Percentiles rank a stretch among this genome's conserved stretches.
These are phyloP conservation scores for Epinephelus malabaricus DNA, from an alignment of 2,797 vertebrate species.

Conservation along the genomic window DNA sequence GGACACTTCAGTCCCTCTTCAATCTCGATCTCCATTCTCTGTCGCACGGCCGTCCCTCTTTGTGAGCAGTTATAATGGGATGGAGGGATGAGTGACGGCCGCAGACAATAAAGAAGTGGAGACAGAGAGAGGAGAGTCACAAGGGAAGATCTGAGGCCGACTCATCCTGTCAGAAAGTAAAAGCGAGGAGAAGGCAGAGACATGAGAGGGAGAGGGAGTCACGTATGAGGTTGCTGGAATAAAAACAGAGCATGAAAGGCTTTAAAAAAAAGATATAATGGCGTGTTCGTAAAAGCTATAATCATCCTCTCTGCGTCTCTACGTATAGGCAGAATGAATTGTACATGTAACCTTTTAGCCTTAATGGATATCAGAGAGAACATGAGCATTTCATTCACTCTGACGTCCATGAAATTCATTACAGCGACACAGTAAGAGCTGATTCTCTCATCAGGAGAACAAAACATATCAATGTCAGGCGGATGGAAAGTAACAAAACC, in stretches of 20 bases:
- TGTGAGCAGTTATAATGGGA: slow-evolving; percentile 43
- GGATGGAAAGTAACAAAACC: not conserved
- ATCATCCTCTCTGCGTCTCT: slow-evolving; percentile 1
- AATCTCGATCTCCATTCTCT: slow-evolving; percentile 47
- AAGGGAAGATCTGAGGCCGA: slow-evolving; percentile 2
- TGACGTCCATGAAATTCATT: not conserved
- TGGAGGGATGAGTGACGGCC: slow-evolving; percentile 39
- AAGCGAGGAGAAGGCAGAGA: not conserved
- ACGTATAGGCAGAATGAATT: not conserved
- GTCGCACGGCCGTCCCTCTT: slow-evolving; percentile 5
- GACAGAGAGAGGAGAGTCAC: slow-evolving; percentile 11
- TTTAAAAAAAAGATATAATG: not conserved
- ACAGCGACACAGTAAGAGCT: slow-evolving; percentile 1
- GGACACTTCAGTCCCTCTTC: slow-evolving; percentile 52
- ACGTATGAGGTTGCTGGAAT: not conserved
- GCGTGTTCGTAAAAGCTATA: not conserved
- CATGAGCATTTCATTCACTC: not conserved
- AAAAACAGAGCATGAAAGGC: not conserved
- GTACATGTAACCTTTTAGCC: not conserved
- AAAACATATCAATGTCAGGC: slow-evolving; percentile 18
- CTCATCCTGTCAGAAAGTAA: slow-evolving; percentile 5
- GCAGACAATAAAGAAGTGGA: slow-evolving; percentile 13
- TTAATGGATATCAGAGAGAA: not conserved
- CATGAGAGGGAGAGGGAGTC: not conserved
- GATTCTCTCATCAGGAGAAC: no score